phyloP scores from a whole-genome alignment of 2,113 vertebrate genomes.

The Pogona vitticeps region DNA sequence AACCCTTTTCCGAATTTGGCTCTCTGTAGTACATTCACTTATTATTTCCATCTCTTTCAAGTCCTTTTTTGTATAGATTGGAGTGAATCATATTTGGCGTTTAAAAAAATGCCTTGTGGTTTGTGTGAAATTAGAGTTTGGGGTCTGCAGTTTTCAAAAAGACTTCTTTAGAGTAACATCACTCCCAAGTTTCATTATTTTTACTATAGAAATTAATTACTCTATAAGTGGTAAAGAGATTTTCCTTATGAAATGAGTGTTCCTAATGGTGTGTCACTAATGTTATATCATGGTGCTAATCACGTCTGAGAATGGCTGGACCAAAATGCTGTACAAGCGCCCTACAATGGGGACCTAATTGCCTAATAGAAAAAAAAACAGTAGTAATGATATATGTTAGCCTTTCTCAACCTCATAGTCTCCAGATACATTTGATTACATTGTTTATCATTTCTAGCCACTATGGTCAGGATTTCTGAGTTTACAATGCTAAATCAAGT shows the following conservation, averaged over 20 bases:
- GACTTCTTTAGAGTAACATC: too few species aligned
- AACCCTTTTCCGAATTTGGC: not conserved
- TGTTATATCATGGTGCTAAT: fast-evolving
- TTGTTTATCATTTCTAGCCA: too few species aligned
- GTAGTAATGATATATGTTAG: not conserved
- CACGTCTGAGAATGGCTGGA: fast-evolving
- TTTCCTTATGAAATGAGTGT: fast-evolving
- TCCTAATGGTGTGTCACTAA: not conserved
- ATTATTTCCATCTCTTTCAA: not conserved
- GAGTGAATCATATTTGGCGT: not conserved
- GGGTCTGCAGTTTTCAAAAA: fast-evolving
- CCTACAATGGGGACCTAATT: not conserved
- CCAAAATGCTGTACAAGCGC: fast-evolving
- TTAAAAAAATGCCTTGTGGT: fast-evolving
- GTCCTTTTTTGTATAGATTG: not conserved
- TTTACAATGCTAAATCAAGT: not conserved
- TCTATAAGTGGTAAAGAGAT: fast-evolving
- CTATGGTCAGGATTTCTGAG: not conserved
- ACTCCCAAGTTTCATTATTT: not conserved
- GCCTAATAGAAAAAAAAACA: not conserved
- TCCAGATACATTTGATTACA: not conserved
- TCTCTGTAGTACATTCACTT: not conserved
- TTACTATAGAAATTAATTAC: not conserved
- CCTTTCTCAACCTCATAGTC: not conserved
- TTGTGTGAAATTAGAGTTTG: not conserved